Conservation (phyloP, 2,888 invertebrate species). For the Sesia bembeciformis region DNA sequence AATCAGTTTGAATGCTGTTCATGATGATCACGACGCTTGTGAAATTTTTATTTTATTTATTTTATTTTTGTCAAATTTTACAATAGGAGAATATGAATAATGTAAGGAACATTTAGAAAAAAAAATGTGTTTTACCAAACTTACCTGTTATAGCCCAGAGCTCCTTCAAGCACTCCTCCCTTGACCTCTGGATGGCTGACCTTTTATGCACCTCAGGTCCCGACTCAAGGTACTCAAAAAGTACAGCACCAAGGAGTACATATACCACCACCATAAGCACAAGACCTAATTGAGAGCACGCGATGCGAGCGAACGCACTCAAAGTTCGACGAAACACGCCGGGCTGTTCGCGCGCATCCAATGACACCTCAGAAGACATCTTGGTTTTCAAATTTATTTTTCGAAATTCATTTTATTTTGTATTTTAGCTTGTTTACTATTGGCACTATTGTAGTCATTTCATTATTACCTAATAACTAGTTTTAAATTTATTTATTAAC, state of each 20-base stretch:
- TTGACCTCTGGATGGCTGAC: constrained; percentile 76
- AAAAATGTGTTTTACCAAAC: constrained; percentile 13
- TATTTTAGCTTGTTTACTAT: neutral
- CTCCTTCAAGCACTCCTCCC: constrained; percentile 81
- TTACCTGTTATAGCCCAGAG: constrained; percentile 88
- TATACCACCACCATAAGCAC: constrained; percentile 83
- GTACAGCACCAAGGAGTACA: constrained; percentile 82
- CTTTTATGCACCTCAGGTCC: constrained; percentile 79
- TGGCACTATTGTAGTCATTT: neutral
- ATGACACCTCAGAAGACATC: constrained; percentile 66
- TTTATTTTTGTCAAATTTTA: neutral
- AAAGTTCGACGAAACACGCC: constrained; percentile 39
- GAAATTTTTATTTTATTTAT: neutral
- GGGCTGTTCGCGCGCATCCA: constrained; percentile 56
- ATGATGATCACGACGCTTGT: neutral
- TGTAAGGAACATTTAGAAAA: too few species aligned
- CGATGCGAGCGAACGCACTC: constrained; percentile 65
- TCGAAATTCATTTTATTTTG: neutral
- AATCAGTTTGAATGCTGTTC: too few species aligned
- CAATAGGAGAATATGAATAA: neutral
- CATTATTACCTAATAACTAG: neutral
- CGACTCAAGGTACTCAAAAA: constrained; percentile 84
- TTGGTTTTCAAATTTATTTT: constrained; percentile 5
- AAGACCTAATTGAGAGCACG: constrained; percentile 81
- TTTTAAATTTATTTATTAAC: neutral